phyloP scores from a whole-genome alignment of 2,113 vertebrate genomes.

The Myiagra hebetior region DNA sequence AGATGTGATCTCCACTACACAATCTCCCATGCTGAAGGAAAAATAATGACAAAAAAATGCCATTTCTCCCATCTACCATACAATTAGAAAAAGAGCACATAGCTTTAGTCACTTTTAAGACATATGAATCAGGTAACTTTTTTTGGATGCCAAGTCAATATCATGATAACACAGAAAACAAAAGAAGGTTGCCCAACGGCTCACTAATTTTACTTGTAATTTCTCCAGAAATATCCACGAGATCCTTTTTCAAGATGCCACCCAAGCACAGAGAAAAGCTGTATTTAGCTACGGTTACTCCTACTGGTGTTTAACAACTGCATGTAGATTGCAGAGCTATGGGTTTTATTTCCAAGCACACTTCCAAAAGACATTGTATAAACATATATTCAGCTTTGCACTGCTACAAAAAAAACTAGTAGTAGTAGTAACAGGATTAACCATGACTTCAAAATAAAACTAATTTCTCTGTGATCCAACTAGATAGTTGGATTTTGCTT shows the following conservation, averaged over 20 bases:
- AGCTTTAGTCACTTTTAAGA: not conserved
- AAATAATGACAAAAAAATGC: not conserved
- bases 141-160: not conserved
- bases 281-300: fast-evolving
- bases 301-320: not conserved
- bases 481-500: too few relatives aligned
- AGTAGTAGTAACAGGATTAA: not conserved
- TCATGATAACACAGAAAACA: not conserved
- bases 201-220: not conserved
- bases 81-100: not conserved
- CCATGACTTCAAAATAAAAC: not conserved
- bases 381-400: not conserved
- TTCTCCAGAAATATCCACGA: not conserved
- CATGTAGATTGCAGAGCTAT: not conserved
- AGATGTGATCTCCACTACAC: conserved; percentile 91
- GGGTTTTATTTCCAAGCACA: not conserved
- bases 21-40: conserved; percentile 83
- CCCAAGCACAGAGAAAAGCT: not conserved
- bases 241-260: not conserved
- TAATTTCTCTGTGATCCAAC: not conserved
- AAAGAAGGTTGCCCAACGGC: not conserved
- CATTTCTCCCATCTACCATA: not conserved
- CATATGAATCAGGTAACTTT: not conserved
- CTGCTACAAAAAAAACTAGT: not conserved
- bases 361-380: not conserved